Percentiles rank a stretch among this genome's conserved stretches.
Conservation (phyloP, 2,888 invertebrate genomes). For the Meliscaeva auricollis region DNA sequence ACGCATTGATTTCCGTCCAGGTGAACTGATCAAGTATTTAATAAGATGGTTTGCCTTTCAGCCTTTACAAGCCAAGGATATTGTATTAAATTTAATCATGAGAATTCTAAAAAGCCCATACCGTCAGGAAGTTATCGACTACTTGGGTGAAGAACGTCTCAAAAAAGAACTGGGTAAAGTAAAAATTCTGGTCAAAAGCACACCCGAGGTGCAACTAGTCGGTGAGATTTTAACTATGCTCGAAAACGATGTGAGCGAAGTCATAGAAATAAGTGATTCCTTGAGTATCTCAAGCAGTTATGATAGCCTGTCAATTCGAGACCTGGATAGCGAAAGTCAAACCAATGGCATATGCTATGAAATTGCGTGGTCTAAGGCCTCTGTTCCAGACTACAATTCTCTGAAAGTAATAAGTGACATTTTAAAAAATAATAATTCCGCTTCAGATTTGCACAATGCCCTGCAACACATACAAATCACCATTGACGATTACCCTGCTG, state of each 20-base stretch:
- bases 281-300: constrained; percentile 52
- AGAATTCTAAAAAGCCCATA: constrained; percentile 80
- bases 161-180: constrained; percentile 80
- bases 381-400: constrained; percentile 79
- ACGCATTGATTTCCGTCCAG: constrained; percentile 79
- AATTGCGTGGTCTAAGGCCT: constrained; percentile 80
- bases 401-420: constrained; percentile 79
- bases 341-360: constrained; percentile 78
- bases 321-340: constrained; percentile 26
- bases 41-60: constrained; percentile 82
- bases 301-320: constrained; percentile 45
- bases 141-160: constrained; percentile 78
- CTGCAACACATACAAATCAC: constrained; percentile 80
- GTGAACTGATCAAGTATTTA: constrained; percentile 81
- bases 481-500: constrained; percentile 82
- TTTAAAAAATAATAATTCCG: constrained; percentile 63
- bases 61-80: constrained; percentile 79
- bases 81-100: constrained; percentile 80
- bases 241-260: constrained; percentile 44
- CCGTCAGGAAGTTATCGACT: constrained; percentile 77
- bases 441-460: constrained; percentile 78
- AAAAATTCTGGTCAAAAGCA: constrained; percentile 77
- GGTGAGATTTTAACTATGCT: constrained; percentile 77
- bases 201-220: constrained; percentile 73
- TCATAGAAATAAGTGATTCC: constrained; percentile 60